Conservation (phyloP, 2,888 invertebrate genomes). For the Hanleya hanleyi region DNA sequence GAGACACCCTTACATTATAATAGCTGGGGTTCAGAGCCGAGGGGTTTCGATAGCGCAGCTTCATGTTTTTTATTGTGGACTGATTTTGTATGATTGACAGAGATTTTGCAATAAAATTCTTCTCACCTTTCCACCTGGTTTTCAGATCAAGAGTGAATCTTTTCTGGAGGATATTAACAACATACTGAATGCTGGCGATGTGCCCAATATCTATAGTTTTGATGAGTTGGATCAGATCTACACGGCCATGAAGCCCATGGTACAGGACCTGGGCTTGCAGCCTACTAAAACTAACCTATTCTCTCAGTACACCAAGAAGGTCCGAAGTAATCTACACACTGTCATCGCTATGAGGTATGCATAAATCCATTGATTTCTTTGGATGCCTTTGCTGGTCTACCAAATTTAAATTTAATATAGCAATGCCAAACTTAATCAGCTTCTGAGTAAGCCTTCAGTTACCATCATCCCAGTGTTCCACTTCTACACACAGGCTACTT, state of each 20-base stretch:
- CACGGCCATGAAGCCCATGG: slow-evolving; percentile 82
- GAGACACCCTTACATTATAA: too few relatives aligned
- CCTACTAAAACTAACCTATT: slow-evolving; percentile 82
- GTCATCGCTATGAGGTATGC: slow-evolving; percentile 76
- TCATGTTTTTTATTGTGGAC: too few relatives aligned
- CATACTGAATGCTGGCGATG: slow-evolving; percentile 74
- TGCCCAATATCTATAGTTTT: slow-evolving; percentile 73
- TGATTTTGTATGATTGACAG: background rate
- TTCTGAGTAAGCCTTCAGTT: too few relatives aligned
- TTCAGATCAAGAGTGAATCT: slow-evolving; percentile 73
- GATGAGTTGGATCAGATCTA: slow-evolving; percentile 78
- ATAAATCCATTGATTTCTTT: too few relatives aligned
- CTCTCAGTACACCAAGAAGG: slow-evolving; percentile 72
- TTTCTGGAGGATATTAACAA: slow-evolving; percentile 75
- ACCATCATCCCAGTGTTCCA: too few relatives aligned
- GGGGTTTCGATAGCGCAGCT: too few relatives aligned
- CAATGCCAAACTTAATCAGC: too few relatives aligned
- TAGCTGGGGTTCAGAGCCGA: too few relatives aligned
- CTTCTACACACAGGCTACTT: too few relatives aligned
- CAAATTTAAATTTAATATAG: too few relatives aligned
- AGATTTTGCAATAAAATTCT: background rate
- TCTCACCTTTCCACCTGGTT: background rate
- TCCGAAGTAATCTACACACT: slow-evolving; percentile 72
- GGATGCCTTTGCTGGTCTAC: too few relatives aligned
- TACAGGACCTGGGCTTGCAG: slow-evolving; percentile 83